Evolutionary conservation across 1,140 invertebrate species (phyloP).

Genomic region (Drosophila chauvacae): DNA sequence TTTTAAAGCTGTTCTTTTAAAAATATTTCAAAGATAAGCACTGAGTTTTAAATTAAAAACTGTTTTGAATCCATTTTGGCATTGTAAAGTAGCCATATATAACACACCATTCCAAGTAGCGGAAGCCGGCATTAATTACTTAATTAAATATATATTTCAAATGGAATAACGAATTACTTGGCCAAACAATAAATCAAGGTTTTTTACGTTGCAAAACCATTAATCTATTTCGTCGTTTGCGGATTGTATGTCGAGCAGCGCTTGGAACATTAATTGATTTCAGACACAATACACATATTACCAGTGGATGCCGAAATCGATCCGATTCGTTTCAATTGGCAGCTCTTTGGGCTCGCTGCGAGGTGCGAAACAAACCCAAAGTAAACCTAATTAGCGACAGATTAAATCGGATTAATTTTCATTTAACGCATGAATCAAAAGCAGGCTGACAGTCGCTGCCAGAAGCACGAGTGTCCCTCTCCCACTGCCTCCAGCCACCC

Average conservation of each 20-base stretch:
- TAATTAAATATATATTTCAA: conserved; percentile 42
- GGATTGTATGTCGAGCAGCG: conserved; percentile 25
- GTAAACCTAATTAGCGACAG: conserved; percentile 83
- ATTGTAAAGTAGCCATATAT: conserved; percentile 1
- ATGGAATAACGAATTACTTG: conserved; percentile 22
- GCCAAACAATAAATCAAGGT: conserved; percentile 37
- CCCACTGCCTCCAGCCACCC: not conserved
- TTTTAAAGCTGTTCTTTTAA: not conserved
- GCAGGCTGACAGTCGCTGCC: conserved; percentile 65
- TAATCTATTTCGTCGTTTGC: conserved; percentile 48
- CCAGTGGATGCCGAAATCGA: conserved; percentile 42
- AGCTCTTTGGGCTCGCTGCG: conserved; percentile 23
- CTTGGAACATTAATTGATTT: conserved; percentile 46
- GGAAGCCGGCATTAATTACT: conserved; percentile 23
- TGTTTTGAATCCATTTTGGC: not conserved
- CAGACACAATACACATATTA: conserved; percentile 27
- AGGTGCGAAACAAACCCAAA: conserved; percentile 81
- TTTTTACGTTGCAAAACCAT: conserved; percentile 24
- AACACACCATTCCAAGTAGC: conserved; percentile 9
- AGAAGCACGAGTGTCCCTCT: conserved; percentile 44
- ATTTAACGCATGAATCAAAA: conserved; percentile 82
- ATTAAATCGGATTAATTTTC: conserved; percentile 84
- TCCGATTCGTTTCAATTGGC: conserved; percentile 19
- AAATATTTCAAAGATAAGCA: not conserved
- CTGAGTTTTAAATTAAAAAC: not conserved